Evolutionary conservation across 2,797 vertebrate species (phyloP).

Genomic region (Protonibea diacanthus): DNA sequence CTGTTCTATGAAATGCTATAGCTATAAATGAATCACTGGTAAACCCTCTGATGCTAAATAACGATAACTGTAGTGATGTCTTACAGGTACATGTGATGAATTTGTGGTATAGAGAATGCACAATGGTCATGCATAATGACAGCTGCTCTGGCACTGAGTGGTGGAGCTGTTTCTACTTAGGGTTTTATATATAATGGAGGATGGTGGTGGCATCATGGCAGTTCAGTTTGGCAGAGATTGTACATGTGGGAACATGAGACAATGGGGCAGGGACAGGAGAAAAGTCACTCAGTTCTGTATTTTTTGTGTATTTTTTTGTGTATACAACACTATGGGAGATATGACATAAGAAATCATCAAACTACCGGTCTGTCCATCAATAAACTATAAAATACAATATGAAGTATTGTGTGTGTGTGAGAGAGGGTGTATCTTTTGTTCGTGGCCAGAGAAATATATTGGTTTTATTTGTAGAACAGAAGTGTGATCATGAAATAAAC

Average conservation of each 20-base stretch:
- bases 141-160: no score
- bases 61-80: no score
- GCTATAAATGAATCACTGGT: no score
- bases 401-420: background rate
- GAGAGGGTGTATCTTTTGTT: background rate
- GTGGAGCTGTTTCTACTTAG: background rate
- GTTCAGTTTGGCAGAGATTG: background rate
- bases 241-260: background rate
- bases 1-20: no score
- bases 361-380: background rate
- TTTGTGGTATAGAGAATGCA: no score
- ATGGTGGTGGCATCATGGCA: background rate
- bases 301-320: background rate
- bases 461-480: constrained; percentile 19
- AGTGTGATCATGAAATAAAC: constrained; percentile 22
- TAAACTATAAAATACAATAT: constrained; percentile 1
- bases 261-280: background rate
- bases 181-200: background rate
- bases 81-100: no score
- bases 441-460: background rate
- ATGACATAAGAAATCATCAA: constrained; percentile 4
- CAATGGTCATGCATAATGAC: no score
- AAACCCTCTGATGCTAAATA: no score
- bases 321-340: background rate
- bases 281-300: background rate